phyloP scores from a whole-genome alignment of 2,113 vertebrate genomes.

The Anthoscopus minutus region DNA sequence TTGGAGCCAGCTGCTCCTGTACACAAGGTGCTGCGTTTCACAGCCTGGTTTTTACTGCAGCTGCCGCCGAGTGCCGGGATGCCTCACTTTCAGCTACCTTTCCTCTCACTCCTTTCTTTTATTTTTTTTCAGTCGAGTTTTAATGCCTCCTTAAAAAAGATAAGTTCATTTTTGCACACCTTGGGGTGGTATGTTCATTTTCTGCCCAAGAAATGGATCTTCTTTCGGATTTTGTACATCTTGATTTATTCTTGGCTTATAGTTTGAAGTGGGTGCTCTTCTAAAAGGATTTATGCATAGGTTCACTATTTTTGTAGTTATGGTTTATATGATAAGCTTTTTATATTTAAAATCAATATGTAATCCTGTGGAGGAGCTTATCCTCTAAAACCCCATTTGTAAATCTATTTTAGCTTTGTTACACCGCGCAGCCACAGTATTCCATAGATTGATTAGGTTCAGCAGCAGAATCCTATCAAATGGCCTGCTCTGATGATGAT shows the following conservation, averaged over 20 bases:
- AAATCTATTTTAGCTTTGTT: conserved; percentile 99
- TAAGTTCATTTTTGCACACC: conserved; percentile 73
- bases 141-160: conserved; percentile 71
- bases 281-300: conserved; percentile 99
- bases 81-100: conserved; percentile 45
- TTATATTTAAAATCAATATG: conserved; percentile 99
- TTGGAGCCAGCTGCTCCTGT: background rate
- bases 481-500: conserved; percentile 95
- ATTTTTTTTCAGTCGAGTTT: conserved; percentile 16
- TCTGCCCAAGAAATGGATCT: conserved; percentile 87
- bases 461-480: conserved; percentile 94
- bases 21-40: background rate
- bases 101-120: background rate
- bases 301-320: conserved; percentile 92
- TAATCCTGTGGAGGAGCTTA: conserved; percentile 99
- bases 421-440: conserved; percentile 90
- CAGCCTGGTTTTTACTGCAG: background rate
- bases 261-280: conserved; percentile 93
- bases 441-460: conserved; percentile 98
- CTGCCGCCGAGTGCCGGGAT: background rate
- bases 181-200: conserved; percentile 79
- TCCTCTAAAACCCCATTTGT: conserved; percentile 97
- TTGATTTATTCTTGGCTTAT: conserved; percentile 81
- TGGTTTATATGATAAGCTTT: conserved; percentile 99
- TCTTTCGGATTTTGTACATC: conserved; percentile 81